Base-by-base conservation (phyloP, 2,888 invertebrate species). In the Lasioglossum malachurum region DNA sequence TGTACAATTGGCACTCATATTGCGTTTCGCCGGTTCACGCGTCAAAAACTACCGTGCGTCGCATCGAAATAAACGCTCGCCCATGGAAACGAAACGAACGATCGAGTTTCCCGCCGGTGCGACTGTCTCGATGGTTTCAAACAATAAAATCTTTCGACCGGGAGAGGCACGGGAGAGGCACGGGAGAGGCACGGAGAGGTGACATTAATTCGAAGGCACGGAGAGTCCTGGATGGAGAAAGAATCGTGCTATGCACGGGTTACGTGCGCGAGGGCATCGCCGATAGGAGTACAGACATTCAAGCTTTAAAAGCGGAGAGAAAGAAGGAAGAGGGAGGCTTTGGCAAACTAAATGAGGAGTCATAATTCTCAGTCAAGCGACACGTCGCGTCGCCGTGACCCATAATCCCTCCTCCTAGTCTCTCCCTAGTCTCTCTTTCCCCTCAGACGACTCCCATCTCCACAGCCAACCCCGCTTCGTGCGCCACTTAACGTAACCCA, bases 361-460 rank as follows among this genome's bases (percentile, higher is more conserved):
- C 94, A 93, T 94, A 94, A 94, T 94, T 94, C 92, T 93, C 92
- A 91, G 92, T 86, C 86, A 86, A 89, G 86, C 90, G 92, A 93
- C 92, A 86, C 89, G 93, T 92, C 92, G 91, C 90, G 90, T 88
- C 90, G 83, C 88, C 91, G 87, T 90, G 89, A 91, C 91, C 92
- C 89, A 91, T 91, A 92, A 93, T 93, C 91, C 88, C 84, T 81
- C 76, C 71, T 82, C 78, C 77, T 75, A 75, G 71, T 86, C 80
- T 85, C 82, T 60, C 73, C 46, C 71, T 75, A 75, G 67, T 53
- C 10, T 64, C 23, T 57, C n/a, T n/a, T 41, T 14, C 5, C 38
- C 67, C 78, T 41, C 41, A 10, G n/a, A 71, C 71, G 23, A 23
- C 41, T 5, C 41, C 14, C 23, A 23, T 23, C 31, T 46, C 60